Conservation (phyloP, 2,113 vertebrate species). For the Cercopithecus mona region DNA sequence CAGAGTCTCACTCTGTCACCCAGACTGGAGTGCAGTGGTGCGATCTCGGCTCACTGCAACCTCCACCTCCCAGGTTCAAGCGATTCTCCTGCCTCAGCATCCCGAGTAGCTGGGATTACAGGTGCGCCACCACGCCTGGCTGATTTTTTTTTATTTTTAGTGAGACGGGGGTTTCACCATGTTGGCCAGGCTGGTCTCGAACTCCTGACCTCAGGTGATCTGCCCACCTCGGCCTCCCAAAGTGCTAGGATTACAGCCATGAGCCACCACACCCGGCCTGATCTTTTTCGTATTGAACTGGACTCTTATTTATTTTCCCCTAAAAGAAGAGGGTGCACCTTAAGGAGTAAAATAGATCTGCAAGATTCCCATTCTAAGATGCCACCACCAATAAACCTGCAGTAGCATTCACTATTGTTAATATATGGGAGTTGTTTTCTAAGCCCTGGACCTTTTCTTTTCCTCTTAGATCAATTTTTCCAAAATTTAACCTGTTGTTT, state of each 20-base stretch:
- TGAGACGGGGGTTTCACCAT: no score
- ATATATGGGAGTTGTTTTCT: not conserved
- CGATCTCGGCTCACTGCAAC: no score
- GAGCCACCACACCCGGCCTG: not conserved
- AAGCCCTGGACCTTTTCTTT: not conserved
- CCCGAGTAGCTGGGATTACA: no score
- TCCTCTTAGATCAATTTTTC: not conserved
- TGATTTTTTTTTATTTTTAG: no score
- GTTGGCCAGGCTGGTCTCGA: no score
- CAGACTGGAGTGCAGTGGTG: no score
- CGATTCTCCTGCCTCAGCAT: no score
- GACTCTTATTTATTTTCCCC: not conserved
- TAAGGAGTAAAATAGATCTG: not conserved
- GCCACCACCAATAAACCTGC: not conserved
- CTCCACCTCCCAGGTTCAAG: no score
- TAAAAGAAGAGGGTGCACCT: not conserved
- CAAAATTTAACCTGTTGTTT: not conserved
- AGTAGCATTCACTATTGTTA: not conserved
- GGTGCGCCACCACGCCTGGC: rapidly evolving
- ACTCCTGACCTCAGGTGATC: no score
- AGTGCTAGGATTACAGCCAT: no score
- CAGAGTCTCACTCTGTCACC: no score
- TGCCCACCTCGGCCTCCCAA: no score
- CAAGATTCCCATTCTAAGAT: not conserved
- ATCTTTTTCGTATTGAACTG: not conserved